Evolutionary conservation across 2,797 vertebrate genomes (phyloP).

Genomic region (Pseudochirops cupreus): DNA sequence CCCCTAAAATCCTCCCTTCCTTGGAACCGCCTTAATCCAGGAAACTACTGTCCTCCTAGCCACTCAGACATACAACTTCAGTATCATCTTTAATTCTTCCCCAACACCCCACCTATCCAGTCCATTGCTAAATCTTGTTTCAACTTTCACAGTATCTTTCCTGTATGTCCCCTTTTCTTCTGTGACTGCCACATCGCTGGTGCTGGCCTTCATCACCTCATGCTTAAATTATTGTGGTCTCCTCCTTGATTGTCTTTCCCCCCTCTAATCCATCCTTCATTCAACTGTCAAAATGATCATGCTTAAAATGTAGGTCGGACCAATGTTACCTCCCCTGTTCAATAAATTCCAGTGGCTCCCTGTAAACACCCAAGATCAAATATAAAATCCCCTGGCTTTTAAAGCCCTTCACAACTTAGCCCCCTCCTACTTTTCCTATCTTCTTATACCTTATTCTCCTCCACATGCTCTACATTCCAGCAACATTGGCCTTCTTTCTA

Average conservation of each 20-base stretch:
- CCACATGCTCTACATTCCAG: not conserved
- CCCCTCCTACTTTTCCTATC: not conserved
- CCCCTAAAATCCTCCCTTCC: not conserved
- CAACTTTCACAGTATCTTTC: not conserved
- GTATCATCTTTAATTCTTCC: not conserved
- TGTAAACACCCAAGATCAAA: not conserved
- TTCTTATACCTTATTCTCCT: not conserved
- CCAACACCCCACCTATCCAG: not conserved
- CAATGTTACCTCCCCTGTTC: not conserved
- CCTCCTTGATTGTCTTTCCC: not conserved
- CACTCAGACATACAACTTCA: not conserved
- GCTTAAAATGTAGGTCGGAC: not conserved
- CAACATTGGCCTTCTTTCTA: not conserved
- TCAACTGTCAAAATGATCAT: not conserved
- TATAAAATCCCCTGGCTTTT: not conserved
- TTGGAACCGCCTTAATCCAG: not conserved
- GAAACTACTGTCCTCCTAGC: not conserved
- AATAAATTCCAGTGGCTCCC: not conserved
- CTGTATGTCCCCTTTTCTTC: not conserved
- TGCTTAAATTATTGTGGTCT: not conserved
- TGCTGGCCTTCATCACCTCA: not conserved
- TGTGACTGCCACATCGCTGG: not conserved
- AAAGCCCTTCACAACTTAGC: not conserved
- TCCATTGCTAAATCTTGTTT: not conserved
- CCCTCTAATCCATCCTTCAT: not conserved